phyloP scores from a whole-genome alignment of 1,140 invertebrate species.

The Heliothis subflexa region DNA sequence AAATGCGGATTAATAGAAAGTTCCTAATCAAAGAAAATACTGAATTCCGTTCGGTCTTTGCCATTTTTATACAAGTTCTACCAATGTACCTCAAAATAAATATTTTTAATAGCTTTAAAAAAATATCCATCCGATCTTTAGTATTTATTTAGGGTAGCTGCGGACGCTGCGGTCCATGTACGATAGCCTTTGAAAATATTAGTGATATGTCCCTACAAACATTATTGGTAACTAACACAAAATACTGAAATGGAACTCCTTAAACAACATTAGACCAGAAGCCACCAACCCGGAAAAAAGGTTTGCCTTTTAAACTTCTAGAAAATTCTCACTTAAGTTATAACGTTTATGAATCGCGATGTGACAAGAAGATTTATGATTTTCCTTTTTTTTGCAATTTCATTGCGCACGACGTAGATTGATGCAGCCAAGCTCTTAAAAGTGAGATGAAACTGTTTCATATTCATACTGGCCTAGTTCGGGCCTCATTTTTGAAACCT shows the following conservation, averaged over 20 bases:
- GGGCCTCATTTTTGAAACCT: background rate
- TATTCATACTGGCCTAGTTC: slow-evolving; percentile 26
- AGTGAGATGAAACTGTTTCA: slow-evolving; percentile 31
- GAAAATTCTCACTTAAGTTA: background rate
- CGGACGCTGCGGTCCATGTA: too few species aligned
- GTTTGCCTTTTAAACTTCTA: background rate
- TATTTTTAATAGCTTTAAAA: too few species aligned
- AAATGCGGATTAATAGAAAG: too few species aligned
- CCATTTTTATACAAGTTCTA: too few species aligned
- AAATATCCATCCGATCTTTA: too few species aligned
- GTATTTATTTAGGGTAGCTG: too few species aligned
- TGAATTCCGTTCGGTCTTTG: too few species aligned
- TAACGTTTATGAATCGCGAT: slow-evolving; percentile 31
- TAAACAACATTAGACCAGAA: background rate
- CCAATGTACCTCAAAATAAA: too few species aligned
- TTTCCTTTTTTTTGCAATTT: slow-evolving; percentile 33
- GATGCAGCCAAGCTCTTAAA: slow-evolving; percentile 33
- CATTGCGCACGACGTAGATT: slow-evolving; percentile 34
- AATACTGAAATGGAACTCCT: background rate
- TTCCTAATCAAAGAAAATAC: too few species aligned
- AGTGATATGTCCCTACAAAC: too few species aligned
- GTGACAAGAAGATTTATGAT: slow-evolving; percentile 36
- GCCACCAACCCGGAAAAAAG: background rate
- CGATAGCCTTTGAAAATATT: too few species aligned
- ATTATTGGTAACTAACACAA: too few species aligned